phyloP scores from a whole-genome alignment of 2,113 vertebrate species.

The Parotia lawesii region DNA sequence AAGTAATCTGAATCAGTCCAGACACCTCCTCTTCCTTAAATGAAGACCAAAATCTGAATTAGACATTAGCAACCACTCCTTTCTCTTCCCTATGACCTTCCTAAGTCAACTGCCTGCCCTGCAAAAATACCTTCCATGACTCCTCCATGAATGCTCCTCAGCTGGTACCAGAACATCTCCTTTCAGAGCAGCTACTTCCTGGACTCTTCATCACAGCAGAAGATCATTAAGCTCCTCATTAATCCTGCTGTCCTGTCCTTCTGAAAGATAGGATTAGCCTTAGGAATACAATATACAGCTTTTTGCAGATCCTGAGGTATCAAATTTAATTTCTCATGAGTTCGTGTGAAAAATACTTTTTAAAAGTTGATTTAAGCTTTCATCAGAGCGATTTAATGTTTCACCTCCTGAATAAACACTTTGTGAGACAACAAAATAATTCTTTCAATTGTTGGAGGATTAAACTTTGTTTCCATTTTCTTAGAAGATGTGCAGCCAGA shows the following conservation, averaged over 20 bases:
- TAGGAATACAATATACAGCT: background rate
- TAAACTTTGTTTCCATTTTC: background rate
- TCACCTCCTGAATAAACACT: background rate
- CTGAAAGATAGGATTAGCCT: background rate
- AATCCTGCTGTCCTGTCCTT: background rate
- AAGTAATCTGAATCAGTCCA: background rate
- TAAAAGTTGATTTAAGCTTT: background rate
- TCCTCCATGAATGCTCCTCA: background rate
- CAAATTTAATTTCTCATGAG: background rate
- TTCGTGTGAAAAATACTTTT: background rate
- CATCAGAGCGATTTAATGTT: background rate
- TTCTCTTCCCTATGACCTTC: background rate
- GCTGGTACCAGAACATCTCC: background rate
- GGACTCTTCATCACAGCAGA: background rate
- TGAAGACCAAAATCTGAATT: background rate
- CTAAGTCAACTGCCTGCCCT: fast-evolving
- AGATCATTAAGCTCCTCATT: background rate
- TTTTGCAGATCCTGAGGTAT: background rate
- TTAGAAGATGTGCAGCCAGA: background rate
- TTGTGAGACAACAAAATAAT: background rate
- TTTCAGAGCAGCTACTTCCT: background rate
- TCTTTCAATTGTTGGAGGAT: background rate
- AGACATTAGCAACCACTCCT: background rate
- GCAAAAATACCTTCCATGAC: background rate
- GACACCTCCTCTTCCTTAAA: background rate